phyloP scores from a whole-genome alignment of 2,113 vertebrate species.

The Meleagris gallopavo region DNA sequence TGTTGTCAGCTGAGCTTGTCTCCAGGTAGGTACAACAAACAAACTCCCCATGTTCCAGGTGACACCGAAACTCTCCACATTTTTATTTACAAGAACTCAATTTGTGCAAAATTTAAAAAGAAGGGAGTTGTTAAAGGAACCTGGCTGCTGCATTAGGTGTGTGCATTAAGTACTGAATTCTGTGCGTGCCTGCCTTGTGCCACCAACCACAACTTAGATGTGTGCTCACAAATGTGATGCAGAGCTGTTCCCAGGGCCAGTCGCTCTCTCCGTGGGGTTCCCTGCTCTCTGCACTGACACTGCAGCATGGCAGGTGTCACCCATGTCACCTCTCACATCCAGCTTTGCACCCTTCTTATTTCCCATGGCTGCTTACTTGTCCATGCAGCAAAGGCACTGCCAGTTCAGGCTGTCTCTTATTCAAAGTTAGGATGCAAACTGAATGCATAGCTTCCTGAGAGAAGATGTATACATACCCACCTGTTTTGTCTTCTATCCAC shows the following conservation, averaged over 20 bases:
- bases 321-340: not conserved
- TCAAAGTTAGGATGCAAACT: not conserved
- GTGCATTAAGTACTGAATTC: not conserved
- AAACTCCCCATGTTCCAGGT: not conserved
- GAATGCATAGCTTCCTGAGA: not conserved
- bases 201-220: not conserved
- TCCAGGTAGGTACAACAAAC: not conserved
- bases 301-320: not conserved
- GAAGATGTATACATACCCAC: not conserved
- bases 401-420: not conserved
- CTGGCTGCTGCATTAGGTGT: not conserved
- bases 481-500: not conserved
- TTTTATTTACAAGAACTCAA: not conserved
- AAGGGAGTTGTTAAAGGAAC: not conserved
- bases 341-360: not conserved
- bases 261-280: not conserved
- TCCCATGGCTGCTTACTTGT: not conserved
- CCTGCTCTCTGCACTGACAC: accelerated
- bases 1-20: not conserved
- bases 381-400: not conserved
- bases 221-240: not conserved
- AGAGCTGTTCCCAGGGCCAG: accelerated
- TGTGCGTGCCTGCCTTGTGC: not conserved
- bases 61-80: accelerated
- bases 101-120: not conserved